These are phyloP conservation scores for Tribolium castaneum DNA, from an alignment of 1,140 invertebrate genomes.

Conservation along the genomic window DNA sequence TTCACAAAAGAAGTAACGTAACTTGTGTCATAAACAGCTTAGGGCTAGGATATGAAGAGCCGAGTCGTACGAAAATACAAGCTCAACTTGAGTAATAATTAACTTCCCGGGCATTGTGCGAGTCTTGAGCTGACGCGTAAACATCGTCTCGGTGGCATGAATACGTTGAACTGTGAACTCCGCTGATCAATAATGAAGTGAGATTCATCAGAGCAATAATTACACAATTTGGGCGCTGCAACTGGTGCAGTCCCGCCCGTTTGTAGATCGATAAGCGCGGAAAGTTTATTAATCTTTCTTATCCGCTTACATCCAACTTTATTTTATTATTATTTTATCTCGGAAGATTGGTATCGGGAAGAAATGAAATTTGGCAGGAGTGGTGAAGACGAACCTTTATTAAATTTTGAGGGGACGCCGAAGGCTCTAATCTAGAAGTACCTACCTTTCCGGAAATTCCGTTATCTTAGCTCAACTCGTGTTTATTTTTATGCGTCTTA, in stretches of 20 bases:
- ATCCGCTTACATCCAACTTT: not conserved
- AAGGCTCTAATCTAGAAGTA: constrained; percentile 16
- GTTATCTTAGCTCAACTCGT: constrained; percentile 26
- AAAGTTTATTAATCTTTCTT: constrained; percentile 9
- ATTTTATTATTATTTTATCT: constrained; percentile 31
- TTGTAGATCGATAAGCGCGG: not conserved
- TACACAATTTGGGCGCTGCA: too few relatives aligned
- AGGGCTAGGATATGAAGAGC: constrained; percentile 24
- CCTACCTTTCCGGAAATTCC: constrained; percentile 21
- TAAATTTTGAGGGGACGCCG: constrained; percentile 8
- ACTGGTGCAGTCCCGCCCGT: not conserved
- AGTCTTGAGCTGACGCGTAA: constrained; percentile 29
- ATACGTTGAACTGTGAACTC: constrained; percentile 8
- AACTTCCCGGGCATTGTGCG: constrained; percentile 24
- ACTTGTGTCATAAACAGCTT: constrained; percentile 33
- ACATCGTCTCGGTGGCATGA: constrained; percentile 24
- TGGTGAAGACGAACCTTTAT: constrained; percentile 22
- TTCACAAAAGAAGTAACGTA: constrained; percentile 23
- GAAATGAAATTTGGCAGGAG: constrained; percentile 30
- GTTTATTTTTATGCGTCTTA: constrained; percentile 28
- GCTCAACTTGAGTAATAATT: constrained; percentile 32
- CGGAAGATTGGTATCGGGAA: constrained; percentile 7
- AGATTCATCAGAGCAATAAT: not conserved
- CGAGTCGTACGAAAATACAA: constrained; percentile 18
- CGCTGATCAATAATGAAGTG: not conserved